Evolutionary conservation across 1,140 invertebrate genomes (phyloP).

Genomic region (Euura lappo): DNA sequence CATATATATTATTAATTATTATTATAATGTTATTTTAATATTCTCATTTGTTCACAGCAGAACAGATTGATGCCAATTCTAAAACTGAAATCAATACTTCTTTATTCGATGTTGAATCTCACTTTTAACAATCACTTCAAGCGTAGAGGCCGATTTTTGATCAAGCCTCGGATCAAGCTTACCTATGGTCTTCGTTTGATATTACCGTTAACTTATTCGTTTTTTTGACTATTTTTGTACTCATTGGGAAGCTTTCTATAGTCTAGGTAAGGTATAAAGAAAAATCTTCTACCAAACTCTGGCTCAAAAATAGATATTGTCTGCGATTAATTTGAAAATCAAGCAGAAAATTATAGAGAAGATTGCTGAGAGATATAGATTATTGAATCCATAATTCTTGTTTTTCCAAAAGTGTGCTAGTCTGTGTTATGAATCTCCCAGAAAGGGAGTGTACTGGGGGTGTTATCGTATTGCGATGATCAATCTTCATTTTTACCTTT

Average conservation of each 20-base stretch:
- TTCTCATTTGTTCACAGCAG: background rate
- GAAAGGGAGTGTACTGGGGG: no score
- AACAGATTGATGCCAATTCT: background rate
- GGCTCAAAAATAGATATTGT: background rate
- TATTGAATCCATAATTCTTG: no score
- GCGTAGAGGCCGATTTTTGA: background rate
- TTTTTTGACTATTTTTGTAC: background rate
- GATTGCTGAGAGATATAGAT: no score
- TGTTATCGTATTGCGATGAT: no score
- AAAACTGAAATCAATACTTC: background rate
- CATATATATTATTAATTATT: background rate
- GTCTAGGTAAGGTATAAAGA: background rate
- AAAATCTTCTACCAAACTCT: background rate
- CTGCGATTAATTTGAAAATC: no score
- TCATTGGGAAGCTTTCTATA: background rate
- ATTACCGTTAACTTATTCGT: background rate
- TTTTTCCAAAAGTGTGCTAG: no score
- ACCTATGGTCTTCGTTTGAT: background rate
- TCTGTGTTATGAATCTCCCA: no score
- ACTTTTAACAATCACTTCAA: background rate
- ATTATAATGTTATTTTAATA: background rate
- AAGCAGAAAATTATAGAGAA: no score
- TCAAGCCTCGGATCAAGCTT: background rate
- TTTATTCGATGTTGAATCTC: background rate
- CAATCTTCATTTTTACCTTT: no score